Percentiles rank a stretch among this genome's conserved stretches.
Evolutionary conservation across 2,113 vertebrate species (phyloP).

Genomic region (Xenopus tropicalis): UCB_Xtro_10.0 CM004444.2:92612001-92612500

Average conservation of each 20-base stretch:
- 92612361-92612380: neutral
- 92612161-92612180: slow-evolving; percentile 41
- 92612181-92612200: slow-evolving; percentile 39
- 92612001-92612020: too few species aligned
- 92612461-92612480: too few species aligned
- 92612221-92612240: slow-evolving; percentile 25
- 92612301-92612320: neutral
- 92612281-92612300: slow-evolving; percentile 11
- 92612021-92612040: too few species aligned
- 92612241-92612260: slow-evolving; percentile 11
- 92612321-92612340: neutral
- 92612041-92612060: too few species aligned
- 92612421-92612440: too few species aligned
- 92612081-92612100: neutral
- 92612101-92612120: slow-evolving; percentile 8
- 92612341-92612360: slow-evolving; percentile 24
- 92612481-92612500: too few species aligned
- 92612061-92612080: neutral
- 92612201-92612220: slow-evolving; percentile 44
- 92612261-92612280: slow-evolving; percentile 18
- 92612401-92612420: too few species aligned
- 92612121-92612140: slow-evolving; percentile 40
- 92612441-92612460: too few species aligned
- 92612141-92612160: slow-evolving; percentile 45
- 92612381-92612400: neutral